Evolutionary conservation across 2,797 vertebrate genomes (phyloP).

Genomic region (Petrocephalus schoutedeni): DNA sequence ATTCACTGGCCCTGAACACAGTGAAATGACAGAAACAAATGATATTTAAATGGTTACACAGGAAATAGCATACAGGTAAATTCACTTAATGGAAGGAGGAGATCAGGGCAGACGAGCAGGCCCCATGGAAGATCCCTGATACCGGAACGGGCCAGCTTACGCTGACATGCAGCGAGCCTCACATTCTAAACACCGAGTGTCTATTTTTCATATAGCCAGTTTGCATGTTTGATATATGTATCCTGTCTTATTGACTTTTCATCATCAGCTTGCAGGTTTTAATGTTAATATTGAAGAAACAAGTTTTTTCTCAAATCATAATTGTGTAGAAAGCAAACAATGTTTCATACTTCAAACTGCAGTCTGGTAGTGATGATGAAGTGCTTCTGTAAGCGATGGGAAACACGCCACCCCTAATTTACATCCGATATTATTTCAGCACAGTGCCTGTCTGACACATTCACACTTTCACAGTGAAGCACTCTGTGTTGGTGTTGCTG

Average conservation of each 20-base stretch:
- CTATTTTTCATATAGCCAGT: neutral
- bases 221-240: neutral
- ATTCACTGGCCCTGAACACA: neutral
- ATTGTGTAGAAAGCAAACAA: neutral
- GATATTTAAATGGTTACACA: neutral
- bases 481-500: neutral
- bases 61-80: neutral
- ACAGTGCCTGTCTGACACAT: neutral
- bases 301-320: neutral
- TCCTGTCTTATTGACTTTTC: neutral
- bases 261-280: neutral
- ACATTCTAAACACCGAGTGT: neutral
- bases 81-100: neutral
- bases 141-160: neutral
- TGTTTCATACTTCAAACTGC: neutral
- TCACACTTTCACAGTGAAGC: neutral
- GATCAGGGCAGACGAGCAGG: neutral
- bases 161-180: neutral
- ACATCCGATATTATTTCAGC: neutral
- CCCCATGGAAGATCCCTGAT: neutral
- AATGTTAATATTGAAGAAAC: neutral
- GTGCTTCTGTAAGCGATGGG: neutral
- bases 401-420: neutral
- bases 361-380: neutral
- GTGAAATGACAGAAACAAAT: neutral